Evolutionary conservation across 2,113 vertebrate genomes (phyloP).

Genomic region (Takifugu flavidus): DNA sequence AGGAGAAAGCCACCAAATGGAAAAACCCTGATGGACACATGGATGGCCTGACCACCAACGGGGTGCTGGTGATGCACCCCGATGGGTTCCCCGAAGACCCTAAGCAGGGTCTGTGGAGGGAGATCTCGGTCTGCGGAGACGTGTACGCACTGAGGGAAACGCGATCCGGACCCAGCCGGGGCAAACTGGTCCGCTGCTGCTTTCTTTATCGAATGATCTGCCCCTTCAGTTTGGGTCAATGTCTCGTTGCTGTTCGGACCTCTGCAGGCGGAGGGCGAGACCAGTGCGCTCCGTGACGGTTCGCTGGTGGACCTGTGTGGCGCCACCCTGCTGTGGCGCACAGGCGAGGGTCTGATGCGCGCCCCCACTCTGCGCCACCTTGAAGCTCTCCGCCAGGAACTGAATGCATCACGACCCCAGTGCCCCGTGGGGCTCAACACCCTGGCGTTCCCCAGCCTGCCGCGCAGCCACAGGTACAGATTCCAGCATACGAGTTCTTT

Average conservation of each 20-base stretch:
- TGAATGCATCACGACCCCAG: slow-evolving; percentile 92
- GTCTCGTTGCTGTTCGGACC: neutral
- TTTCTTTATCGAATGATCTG: neutral
- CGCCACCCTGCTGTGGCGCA: slow-evolving; percentile 94
- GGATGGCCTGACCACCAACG: slow-evolving; percentile 97
- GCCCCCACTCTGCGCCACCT: slow-evolving; percentile 93
- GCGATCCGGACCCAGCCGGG: slow-evolving; percentile 89
- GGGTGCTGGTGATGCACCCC: slow-evolving; percentile 96
- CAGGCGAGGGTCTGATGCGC: slow-evolving; percentile 88
- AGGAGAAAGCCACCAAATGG: slow-evolving; percentile 99
- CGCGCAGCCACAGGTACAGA: slow-evolving; percentile 82
- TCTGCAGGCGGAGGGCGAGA: slow-evolving; percentile 89
- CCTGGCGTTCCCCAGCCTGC: slow-evolving; percentile 94
- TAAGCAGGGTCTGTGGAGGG: slow-evolving; percentile 91
- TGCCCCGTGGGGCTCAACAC: slow-evolving; percentile 97
- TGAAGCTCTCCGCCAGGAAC: slow-evolving; percentile 93
- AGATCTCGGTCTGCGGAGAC: slow-evolving; percentile 96
- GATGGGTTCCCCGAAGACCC: slow-evolving; percentile 91
- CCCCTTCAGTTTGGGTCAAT: neutral
- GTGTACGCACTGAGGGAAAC: slow-evolving; percentile 95
- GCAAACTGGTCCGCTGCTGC: slow-evolving; percentile 81
- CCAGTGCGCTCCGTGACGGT: slow-evolving; percentile 90
- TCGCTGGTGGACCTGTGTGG: slow-evolving; percentile 97
- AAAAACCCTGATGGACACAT: slow-evolving; percentile 98
- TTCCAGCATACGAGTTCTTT: no score